Percentiles rank a stretch among this genome's conserved stretches.
These are phyloP conservation scores for Nemurella pictetii DNA, from an alignment of 2,888 invertebrate genomes.

Conservation along the genomic window DNA sequence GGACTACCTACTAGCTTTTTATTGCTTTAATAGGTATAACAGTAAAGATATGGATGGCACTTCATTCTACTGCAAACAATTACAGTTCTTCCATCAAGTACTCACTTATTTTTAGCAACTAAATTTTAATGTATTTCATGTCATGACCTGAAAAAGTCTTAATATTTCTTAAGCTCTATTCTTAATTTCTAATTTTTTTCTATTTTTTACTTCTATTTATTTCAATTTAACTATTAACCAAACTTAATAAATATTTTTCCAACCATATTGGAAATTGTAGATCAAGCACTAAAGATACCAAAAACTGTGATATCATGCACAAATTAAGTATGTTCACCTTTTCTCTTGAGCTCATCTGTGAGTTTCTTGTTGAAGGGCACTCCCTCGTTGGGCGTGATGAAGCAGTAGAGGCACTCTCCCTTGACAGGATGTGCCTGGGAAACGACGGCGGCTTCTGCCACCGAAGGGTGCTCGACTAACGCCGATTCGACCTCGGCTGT, in stretches of 20 bases:
- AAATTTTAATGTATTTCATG: too few relatives aligned
- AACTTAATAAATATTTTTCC: neutral
- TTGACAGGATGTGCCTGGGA: slow-evolving; percentile 92
- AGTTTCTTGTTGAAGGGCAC: slow-evolving; percentile 70
- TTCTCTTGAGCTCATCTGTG: slow-evolving; percentile 69
- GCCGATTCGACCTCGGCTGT: slow-evolving; percentile 92
- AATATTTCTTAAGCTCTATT: too few relatives aligned
- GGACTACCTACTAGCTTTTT: too few relatives aligned
- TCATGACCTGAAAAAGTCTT: too few relatives aligned
- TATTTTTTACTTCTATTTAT: too few relatives aligned
- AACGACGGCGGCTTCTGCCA: slow-evolving; percentile 96
- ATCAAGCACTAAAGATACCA: neutral
- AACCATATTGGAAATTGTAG: neutral
- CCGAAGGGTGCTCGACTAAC: slow-evolving; percentile 72
- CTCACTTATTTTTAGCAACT: too few relatives aligned
- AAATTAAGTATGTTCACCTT: slow-evolving; percentile 50
- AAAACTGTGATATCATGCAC: neutral
- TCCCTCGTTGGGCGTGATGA: slow-evolving; percentile 87
- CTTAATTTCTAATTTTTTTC: too few relatives aligned
- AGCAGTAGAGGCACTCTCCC: slow-evolving; percentile 97
- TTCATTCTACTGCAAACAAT: too few relatives aligned
- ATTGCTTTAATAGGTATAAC: too few relatives aligned
- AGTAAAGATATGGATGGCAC: too few relatives aligned
- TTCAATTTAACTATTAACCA: too few relatives aligned
- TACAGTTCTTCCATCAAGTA: too few relatives aligned